A percentile compares a stretch with the other conserved stretches of the same genome.
Conservation (phyloP, 2,888 invertebrate genomes). For the Calameuta filiformis region DNA sequence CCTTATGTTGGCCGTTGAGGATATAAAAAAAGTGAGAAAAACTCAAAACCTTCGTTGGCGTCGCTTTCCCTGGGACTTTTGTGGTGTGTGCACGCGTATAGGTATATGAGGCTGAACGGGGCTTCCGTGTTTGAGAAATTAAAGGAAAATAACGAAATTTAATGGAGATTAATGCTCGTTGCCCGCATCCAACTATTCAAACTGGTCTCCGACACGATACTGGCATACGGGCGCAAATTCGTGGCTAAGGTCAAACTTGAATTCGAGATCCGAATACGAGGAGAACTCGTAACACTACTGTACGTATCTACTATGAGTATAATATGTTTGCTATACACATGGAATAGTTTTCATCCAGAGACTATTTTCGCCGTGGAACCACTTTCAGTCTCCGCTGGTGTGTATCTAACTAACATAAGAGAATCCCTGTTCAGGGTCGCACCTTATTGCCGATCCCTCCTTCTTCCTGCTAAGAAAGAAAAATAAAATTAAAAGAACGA, state of each 20-base stretch:
- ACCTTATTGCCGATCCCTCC: background rate
- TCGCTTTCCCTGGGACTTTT: background rate
- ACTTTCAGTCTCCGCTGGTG: background rate
- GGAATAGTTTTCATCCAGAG: background rate
- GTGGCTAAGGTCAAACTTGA: constrained; percentile 7
- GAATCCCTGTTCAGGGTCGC: background rate
- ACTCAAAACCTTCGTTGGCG: background rate
- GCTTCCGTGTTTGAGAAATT: constrained; percentile 19
- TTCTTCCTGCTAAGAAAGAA: background rate
- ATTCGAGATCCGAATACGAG: background rate
- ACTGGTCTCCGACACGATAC: background rate
- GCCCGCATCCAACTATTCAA: constrained; percentile 34
- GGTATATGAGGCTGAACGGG: background rate
- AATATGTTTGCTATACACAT: background rate
- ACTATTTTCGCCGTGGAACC: background rate
- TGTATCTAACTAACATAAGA: background rate
- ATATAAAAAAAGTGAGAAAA: too few species aligned
- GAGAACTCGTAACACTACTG: background rate
- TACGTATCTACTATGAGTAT: background rate
- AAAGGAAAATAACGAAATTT: constrained; percentile 29
- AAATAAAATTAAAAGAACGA: background rate
- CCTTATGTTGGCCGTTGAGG: too few species aligned
- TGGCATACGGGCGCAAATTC: constrained; percentile 40
- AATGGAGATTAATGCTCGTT: constrained; percentile 40
- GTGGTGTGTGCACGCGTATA: background rate